phyloP scores from a whole-genome alignment of 2,797 vertebrate genomes.

The Ambastaia sidthimunki region DNA sequence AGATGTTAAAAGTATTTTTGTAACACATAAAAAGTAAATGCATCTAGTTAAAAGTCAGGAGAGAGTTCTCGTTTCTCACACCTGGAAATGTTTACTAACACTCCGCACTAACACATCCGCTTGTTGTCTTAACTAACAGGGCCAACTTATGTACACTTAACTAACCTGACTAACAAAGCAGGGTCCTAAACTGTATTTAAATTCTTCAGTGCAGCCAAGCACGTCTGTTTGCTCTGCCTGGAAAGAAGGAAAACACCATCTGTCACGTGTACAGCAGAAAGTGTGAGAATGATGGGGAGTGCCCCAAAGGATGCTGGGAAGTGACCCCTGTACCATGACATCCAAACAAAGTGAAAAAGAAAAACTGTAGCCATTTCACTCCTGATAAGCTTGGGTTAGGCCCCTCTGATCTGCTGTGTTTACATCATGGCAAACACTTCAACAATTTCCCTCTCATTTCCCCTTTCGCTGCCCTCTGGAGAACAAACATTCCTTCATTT shows the following conservation, averaged over 20 bases:
- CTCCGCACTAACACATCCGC: not conserved
- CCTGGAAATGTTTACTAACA: constrained; percentile 35
- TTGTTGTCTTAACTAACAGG: constrained; percentile 13
- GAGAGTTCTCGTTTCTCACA: constrained; percentile 30
- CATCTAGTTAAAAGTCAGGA: not conserved
- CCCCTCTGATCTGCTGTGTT: constrained; percentile 71
- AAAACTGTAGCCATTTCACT: constrained; percentile 66
- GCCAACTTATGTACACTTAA: not conserved
- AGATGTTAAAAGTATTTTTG: not conserved
- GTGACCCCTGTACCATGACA: constrained; percentile 71
- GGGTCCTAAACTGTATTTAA: constrained; percentile 68
- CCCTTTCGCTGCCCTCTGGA: constrained; percentile 49
- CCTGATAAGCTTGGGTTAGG: constrained; percentile 74
- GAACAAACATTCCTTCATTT: constrained; percentile 54
- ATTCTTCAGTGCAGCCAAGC: constrained; percentile 60
- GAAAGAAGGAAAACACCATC: constrained; percentile 75
- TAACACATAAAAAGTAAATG: not conserved
- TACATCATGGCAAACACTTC: constrained; percentile 76
- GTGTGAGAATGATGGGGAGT: constrained; percentile 72
- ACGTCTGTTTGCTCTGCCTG: constrained; percentile 72
- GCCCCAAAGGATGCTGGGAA: constrained; percentile 67
- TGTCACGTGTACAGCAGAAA: constrained; percentile 77
- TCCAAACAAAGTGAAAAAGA: constrained; percentile 69
- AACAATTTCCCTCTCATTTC: constrained; percentile 74
- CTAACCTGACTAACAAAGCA: constrained; percentile 15